Evolutionary conservation across 2,797 vertebrate genomes (phyloP), one percentile per base, ranked within the genome.

Genomic region (Gymnoscopelus braueri): DNA sequence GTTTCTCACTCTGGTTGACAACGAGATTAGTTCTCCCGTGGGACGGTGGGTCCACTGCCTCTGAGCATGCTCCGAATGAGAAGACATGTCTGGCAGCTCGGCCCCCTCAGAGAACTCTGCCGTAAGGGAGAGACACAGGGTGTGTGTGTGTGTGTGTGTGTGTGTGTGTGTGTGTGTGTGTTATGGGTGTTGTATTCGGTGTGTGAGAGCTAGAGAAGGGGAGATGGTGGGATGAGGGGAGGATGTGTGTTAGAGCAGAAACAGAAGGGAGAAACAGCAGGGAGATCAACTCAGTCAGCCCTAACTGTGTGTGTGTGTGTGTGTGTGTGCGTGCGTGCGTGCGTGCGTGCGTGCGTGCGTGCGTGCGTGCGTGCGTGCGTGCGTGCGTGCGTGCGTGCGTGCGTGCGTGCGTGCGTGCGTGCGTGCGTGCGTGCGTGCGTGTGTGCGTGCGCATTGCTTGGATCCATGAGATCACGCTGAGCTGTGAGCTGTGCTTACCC

Each of bases 1-100:
- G 89, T 84, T 89, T 87, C 87, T 87, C 84, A 90, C 82, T 89
- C 84, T 75, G 78, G 84, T 89, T 88, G 89, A 91, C 86, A 89
- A 88, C 89, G 82, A 86, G 79, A 88, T 89, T 87, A 90, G 85
- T 89, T 87, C 79, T 85, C 84, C 83, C 68, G 80, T 81, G 76
- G 83, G 86, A 85, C 76, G 39, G 85, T 86, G 32, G 32, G 32
- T 81, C 74, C 83, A 87, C 82, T 72, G 63, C 82, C 83, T 63
- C 71, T 72, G 65, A 85, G 84, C 86, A 87, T 63, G 32, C 77
- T 29, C 75, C 72, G 72, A 74, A 80, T 67, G 75, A 85, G 79
- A 75, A 65, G 78, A 80, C 61, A 72, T 62, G 74, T 85, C 85
- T 74, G 86, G 86, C 81, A 79, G 74, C 81, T 78, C 75, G 63